Percentiles rank a stretch among this genome's conserved stretches.
phyloP scores from a whole-genome alignment of 2,797 vertebrate genomes.

The Xiphorhynchus erythropygius region DNA sequence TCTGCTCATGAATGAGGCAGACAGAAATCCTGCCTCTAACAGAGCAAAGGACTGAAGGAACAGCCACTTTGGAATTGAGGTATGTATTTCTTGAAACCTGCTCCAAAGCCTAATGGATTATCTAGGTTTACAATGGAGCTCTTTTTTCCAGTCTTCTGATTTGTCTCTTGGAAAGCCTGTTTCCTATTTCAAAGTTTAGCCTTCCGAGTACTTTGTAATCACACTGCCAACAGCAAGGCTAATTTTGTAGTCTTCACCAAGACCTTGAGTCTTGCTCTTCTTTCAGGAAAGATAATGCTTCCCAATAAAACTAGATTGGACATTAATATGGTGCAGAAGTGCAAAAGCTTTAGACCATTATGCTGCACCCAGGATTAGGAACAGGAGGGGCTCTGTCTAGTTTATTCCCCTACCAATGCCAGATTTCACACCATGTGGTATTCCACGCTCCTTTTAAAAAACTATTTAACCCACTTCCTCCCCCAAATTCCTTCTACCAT shows the following conservation, averaged over 20 bases:
- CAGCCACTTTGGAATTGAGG: neutral
- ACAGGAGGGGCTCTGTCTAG: neutral
- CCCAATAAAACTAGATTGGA: neutral
- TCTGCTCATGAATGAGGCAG: neutral
- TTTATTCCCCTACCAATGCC: neutral
- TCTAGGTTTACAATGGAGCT: neutral
- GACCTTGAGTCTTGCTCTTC: neutral
- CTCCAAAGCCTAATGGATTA: neutral
- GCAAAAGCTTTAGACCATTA: neutral
- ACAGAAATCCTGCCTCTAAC: neutral
- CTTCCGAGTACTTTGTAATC: neutral
- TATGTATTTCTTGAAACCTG: neutral
- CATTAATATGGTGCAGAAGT: rapidly evolving
- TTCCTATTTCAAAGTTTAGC: neutral
- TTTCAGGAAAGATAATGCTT: neutral
- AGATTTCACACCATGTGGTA: neutral
- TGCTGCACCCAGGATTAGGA: neutral
- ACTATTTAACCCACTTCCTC: neutral
- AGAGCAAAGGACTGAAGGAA: neutral
- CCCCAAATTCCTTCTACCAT: neutral
- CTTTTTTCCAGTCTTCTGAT: neutral
- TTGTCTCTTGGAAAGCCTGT: neutral
- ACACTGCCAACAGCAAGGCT: neutral
- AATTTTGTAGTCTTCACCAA: neutral
- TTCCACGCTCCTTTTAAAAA: neutral